These are phyloP conservation scores for Volucella bombylans DNA, from an alignment of 2,888 invertebrate genomes.

Conservation along the genomic window DNA sequence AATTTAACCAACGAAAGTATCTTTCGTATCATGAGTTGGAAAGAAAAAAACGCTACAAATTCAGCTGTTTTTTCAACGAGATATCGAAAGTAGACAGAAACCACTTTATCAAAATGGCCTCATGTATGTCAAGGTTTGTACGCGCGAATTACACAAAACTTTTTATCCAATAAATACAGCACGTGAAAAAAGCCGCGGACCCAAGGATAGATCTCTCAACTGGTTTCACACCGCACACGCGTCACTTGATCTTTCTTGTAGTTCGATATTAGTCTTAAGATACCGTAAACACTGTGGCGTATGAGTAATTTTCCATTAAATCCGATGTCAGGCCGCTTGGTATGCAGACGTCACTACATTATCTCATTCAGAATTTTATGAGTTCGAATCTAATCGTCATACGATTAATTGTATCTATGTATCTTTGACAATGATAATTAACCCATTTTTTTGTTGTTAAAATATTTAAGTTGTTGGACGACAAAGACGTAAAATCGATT, in stretches of 20 bases:
- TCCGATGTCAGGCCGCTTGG: not conserved
- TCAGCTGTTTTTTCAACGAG: not conserved
- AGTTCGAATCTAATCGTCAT: not conserved
- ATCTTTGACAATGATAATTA: too few species aligned
- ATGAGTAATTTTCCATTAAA: slow-evolving; percentile 15
- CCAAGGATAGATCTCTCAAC: not conserved
- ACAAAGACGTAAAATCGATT: too few species aligned
- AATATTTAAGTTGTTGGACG: too few species aligned
- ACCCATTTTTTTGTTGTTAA: too few species aligned
- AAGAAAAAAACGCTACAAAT: not conserved
- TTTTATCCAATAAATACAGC: not conserved
- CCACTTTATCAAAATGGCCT: slow-evolving; percentile 22
- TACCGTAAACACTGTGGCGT: slow-evolving; percentile 6
- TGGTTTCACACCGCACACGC: not conserved
- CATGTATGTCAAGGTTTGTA: slow-evolving; percentile 49
- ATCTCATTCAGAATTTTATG: slow-evolving; percentile 1
- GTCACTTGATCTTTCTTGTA: not conserved
- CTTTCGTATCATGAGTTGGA: not conserved
- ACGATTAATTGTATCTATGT: too few species aligned
- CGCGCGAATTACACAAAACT: slow-evolving; percentile 15
- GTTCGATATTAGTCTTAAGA: not conserved
- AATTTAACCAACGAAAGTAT: not conserved
- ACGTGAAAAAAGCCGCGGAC: slow-evolving; percentile 16
- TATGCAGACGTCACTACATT: not conserved
- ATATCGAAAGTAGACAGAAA: slow-evolving; percentile 9